A percentile compares a stretch with the other conserved stretches of the same genome.
These are phyloP conservation scores for Myioborus miniatus DNA, from an alignment of 2,797 vertebrate genomes.

Conservation along the genomic window DNA sequence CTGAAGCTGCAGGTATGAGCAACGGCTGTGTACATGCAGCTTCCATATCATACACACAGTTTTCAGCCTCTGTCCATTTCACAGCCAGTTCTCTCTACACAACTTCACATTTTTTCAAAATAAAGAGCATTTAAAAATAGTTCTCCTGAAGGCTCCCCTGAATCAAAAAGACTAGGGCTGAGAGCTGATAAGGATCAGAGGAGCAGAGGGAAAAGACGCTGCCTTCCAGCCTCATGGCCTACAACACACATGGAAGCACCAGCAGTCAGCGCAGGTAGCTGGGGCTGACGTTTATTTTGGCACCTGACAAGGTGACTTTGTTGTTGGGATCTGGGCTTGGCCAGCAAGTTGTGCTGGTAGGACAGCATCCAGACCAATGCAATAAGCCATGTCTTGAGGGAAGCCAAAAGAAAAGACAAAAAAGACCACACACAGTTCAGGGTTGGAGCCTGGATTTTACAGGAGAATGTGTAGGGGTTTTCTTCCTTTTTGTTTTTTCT, in stretches of 20 bases:
- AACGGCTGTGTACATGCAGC: accelerated
- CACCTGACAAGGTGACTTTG: slow-evolving; percentile 51
- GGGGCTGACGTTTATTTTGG: slow-evolving; percentile 46
- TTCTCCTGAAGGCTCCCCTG: neutral
- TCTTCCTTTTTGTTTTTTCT: neutral
- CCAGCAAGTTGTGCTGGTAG: slow-evolving; percentile 41
- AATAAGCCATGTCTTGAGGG: slow-evolving; percentile 26
- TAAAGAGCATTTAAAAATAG: neutral
- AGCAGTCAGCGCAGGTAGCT: slow-evolving; percentile 8
- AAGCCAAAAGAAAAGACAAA: slow-evolving; percentile 55
- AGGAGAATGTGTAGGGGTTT: neutral
- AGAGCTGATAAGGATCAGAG: neutral
- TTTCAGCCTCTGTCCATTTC: neutral
- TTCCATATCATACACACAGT: neutral
- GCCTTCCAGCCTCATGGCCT: neutral
- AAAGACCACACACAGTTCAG: slow-evolving; percentile 58
- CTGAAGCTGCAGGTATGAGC: neutral
- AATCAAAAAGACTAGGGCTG: neutral
- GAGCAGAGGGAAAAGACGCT: accelerated
- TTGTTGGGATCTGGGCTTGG: slow-evolving; percentile 42
- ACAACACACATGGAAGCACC: neutral
- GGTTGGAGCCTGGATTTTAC: slow-evolving; percentile 13
- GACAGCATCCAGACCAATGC: slow-evolving; percentile 47
- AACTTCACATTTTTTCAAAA: neutral
- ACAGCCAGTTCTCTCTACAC: neutral